Evolutionary conservation across 2,888 invertebrate genomes (phyloP), one percentile per base, ranked within the genome.

Genomic region (Tinea pellionella): DNA sequence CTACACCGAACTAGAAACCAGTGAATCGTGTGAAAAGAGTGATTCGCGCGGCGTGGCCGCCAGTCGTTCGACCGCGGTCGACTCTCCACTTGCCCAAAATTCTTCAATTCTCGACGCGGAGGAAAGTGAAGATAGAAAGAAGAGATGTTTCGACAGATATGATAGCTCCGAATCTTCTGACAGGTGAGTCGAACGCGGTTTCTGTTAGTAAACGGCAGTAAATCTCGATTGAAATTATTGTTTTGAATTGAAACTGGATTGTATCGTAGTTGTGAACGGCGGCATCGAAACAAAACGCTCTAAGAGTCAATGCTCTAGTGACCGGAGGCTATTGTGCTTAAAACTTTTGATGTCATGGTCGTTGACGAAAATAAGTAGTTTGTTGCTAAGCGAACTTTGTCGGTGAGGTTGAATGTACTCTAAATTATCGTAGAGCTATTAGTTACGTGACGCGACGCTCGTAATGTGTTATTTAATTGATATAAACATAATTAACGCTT

Each of bases 151-250:
- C 80, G 95, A 96, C 91, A 92, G 95, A 89, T 96, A 94, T 89
- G 96, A 96, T 90, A 96, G 95, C 84, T 95, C 95, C 73, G 96
- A 96, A 89, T 95, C 95, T 74, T 96, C 95, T 87, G 96, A 96
- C 94, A 96, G 96, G 96, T 95, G 82, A 90, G 89, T 77, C 64
- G 59, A 63, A 4, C 19, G 24, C 6, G 9, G 9, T 53, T 53
- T 69, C 61, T 64, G 63, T 53, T 19, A 62, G 51, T n/a, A 32
- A 57, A 32, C 18, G 11, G 15, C 24, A 4, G 12, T 24, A 24
- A 24, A n/a, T 53, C 11, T 9, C 53, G 12, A 19, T 24, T 53
- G 24, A 24, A 53, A 53, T n/a, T 24, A 24, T 18, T 53, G 53
- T 53, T 53, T 24, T 53, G 53, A 53, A 53, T 47, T 37, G 37